Evolutionary conservation across 2,888 invertebrate species (phyloP).

Genomic region (Dioctria linearis): DNA sequence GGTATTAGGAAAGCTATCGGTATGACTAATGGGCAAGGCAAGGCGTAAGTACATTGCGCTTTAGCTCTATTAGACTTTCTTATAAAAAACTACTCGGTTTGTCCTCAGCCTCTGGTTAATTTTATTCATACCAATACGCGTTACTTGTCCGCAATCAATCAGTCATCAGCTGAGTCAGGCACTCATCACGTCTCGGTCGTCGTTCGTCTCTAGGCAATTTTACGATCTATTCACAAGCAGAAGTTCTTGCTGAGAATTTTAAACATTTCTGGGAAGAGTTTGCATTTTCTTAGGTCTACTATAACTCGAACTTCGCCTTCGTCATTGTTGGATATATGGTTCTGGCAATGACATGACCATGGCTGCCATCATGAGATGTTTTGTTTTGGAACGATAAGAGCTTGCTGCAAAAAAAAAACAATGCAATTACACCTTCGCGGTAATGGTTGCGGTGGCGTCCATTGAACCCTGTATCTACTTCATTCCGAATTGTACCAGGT

Average conservation of each 20-base stretch:
- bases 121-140: constrained; percentile 28
- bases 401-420: too few species aligned
- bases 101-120: constrained; percentile 21
- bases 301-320: constrained; percentile 11
- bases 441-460: too few species aligned
- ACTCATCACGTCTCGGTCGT: neutral
- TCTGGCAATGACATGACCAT: neutral
- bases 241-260: constrained; percentile 22
- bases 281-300: neutral
- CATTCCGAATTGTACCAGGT: too few species aligned
- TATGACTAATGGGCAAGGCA: constrained; percentile 38
- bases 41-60: too few species aligned
- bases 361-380: too few species aligned
- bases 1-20: neutral
- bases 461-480: too few species aligned
- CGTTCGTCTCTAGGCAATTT: neutral
- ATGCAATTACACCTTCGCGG: too few species aligned
- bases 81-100: neutral
- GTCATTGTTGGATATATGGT: constrained; percentile 11
- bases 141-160: constrained; percentile 45
- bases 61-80: too few species aligned
- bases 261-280: constrained; percentile 30
- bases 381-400: too few species aligned
- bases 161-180: constrained; percentile 35
- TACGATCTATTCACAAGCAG: neutral